Percentiles rank a stretch among this genome's conserved stretches.
Conservation (phyloP, 2,113 vertebrate species). For the Burhinus oedicnemus region DNA sequence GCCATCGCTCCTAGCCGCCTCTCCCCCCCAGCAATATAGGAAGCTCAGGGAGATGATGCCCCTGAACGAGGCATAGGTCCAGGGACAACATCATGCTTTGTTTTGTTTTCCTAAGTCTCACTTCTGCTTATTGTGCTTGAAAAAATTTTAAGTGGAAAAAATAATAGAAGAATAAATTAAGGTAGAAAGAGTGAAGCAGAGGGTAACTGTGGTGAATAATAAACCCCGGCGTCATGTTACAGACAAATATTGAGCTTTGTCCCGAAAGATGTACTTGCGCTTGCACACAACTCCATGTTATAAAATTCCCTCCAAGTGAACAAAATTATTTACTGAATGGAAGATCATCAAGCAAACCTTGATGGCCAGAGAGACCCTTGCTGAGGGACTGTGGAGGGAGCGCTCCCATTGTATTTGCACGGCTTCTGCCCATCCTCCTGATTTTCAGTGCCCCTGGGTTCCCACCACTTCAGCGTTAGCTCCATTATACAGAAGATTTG, state of each 20-base stretch:
- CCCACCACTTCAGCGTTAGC: background rate
- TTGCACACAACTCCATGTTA: background rate
- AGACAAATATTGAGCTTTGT: background rate
- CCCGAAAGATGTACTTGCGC: background rate
- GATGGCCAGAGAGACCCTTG: background rate
- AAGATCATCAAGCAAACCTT: background rate
- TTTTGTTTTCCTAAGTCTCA: background rate
- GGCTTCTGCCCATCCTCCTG: background rate
- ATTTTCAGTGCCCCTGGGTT: background rate
- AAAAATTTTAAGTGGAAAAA: background rate
- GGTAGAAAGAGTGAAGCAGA: background rate
- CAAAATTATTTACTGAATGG: background rate
- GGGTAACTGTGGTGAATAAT: background rate
- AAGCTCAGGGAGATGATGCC: background rate
- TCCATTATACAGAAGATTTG: background rate
- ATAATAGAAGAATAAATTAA: background rate
- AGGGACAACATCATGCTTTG: background rate
- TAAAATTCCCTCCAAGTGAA: background rate
- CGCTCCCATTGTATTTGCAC: background rate
- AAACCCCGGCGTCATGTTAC: rapidly evolving
- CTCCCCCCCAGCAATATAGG: background rate
- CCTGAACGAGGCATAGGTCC: background rate
- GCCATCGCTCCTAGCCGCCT: background rate
- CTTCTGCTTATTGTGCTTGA: background rate
- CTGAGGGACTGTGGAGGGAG: background rate